Conservation (phyloP, 1,140 invertebrate species). For the Zelostemma sp. region DNA sequence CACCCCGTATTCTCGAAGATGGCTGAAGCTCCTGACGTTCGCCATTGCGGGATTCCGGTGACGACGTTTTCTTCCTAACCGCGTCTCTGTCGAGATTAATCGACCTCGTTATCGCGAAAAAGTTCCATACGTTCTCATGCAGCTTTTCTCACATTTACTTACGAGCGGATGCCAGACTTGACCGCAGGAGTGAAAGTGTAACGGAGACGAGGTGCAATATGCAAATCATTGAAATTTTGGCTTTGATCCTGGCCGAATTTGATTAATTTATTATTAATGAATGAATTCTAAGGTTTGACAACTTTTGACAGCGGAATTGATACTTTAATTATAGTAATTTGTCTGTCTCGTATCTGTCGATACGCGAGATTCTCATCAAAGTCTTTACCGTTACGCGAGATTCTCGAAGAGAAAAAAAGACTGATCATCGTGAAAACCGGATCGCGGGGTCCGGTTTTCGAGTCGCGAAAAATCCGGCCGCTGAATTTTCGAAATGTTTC, state of each 20-base stretch:
- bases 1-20: constrained; percentile 56
- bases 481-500: constrained; percentile 12
- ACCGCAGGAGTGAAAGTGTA: no score
- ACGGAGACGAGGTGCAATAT: no score
- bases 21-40: constrained; percentile 45
- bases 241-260: no score
- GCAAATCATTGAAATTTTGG: neutral
- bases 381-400: constrained; percentile 20
- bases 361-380: constrained; percentile 19
- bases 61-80: constrained; percentile 44
- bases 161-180: no score
- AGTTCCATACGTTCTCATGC: constrained; percentile 15
- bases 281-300: no score
- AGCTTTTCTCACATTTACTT: no score
- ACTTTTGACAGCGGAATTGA: constrained; percentile 16
- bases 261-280: no score
- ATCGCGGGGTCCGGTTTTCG: constrained; percentile 33
- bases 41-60: constrained; percentile 38
- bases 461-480: constrained; percentile 7
- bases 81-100: constrained; percentile 45
- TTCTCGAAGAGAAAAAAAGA: constrained; percentile 28
- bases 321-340: constrained; percentile 56
- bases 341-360: constrained; percentile 42
- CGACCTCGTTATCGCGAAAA: constrained; percentile 49
- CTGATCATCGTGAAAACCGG: constrained; percentile 16